These are phyloP conservation scores for Xestia sexstrigata DNA, from an alignment of 2,888 invertebrate genomes.

Conservation along the genomic window DNA sequence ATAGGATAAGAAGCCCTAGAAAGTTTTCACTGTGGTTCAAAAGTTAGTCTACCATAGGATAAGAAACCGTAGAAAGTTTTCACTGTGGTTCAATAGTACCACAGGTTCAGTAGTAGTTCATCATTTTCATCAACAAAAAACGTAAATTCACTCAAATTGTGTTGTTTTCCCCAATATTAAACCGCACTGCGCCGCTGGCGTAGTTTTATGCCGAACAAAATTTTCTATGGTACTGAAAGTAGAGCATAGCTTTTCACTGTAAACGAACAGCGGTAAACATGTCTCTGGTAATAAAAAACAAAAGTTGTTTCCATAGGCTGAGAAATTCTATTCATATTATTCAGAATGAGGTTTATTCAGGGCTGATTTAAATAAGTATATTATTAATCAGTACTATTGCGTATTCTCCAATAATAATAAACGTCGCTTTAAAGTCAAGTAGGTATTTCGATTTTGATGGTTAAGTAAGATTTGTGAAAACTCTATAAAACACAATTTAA, in stretches of 20 bases:
- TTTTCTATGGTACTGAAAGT: slow-evolving; percentile 15
- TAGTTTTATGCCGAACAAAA: not conserved
- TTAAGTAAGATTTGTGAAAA: not conserved
- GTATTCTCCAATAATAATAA: not conserved
- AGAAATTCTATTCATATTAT: not conserved
- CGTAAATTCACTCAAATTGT: slow-evolving; percentile 25
- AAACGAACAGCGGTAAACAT: slow-evolving; percentile 1
- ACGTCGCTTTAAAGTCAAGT: not conserved
- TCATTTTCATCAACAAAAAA: not conserved
- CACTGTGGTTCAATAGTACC: not conserved
- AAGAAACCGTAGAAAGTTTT: not conserved
- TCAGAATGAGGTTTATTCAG: not conserved
- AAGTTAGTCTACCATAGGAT: not conserved
- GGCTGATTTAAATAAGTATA: not conserved
- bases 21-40: no score
- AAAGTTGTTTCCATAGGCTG: not conserved
- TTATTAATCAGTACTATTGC: not conserved
- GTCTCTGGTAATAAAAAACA: not conserved
- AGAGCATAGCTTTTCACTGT: slow-evolving; percentile 17
- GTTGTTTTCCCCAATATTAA: not conserved
- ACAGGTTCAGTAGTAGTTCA: no score
- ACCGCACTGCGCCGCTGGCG: slow-evolving; percentile 10
- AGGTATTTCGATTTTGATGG: not conserved
- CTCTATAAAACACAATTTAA: not conserved
- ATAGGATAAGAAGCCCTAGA: no score